Evolutionary conservation across 2,113 vertebrate genomes (phyloP).

Genomic region (Epinephelus moara): DNA sequence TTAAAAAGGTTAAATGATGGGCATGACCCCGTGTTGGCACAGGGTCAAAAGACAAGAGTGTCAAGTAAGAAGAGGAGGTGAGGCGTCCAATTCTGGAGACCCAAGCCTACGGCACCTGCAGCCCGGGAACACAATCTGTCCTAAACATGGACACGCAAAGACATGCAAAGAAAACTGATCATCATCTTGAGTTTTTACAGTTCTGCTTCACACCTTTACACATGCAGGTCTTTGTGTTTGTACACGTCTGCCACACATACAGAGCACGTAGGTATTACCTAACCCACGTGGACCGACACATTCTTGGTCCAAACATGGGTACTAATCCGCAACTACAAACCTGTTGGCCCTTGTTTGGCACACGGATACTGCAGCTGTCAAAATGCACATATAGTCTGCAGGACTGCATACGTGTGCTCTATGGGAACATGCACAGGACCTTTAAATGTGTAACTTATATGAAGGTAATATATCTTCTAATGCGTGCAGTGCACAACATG

Average conservation of each 20-base stretch:
- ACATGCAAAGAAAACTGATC: neutral
- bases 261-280: neutral
- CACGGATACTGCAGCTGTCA: conserved; percentile 34
- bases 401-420: neutral
- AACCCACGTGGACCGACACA: neutral
- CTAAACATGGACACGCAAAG: neutral
- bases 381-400: conserved; percentile 1
- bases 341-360: conserved; percentile 18
- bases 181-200: neutral
- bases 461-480: neutral
- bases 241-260: neutral
- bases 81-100: conserved; percentile 46
- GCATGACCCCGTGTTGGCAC: neutral
- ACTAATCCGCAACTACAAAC: conserved; percentile 8
- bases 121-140: conserved; percentile 21
- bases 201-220: neutral
- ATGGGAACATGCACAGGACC: neutral
- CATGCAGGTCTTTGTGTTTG: neutral
- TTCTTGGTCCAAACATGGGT: conserved; percentile 10
- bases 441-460: neutral
- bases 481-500: no score
- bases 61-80: conserved; percentile 42
- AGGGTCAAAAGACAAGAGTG: conserved; percentile 21
- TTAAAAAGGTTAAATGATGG: conserved; percentile 25
- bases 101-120: conserved; percentile 39